A percentile compares a stretch with the other conserved stretches of the same genome.
Conservation (phyloP, 2,113 vertebrate genomes). For the Nesoenas mayeri region DNA sequence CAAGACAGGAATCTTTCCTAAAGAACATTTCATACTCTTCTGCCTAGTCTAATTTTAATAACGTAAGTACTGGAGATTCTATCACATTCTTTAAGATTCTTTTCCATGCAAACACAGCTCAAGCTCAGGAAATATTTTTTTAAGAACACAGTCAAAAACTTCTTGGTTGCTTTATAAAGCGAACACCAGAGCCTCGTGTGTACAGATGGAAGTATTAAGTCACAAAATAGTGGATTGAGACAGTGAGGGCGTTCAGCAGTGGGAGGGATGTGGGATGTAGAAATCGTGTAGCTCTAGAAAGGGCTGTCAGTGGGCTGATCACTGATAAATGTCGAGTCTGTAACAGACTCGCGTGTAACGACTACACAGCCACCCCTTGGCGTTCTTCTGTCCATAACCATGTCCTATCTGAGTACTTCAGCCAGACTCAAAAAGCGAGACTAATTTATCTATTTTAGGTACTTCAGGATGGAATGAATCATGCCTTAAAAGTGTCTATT, state of each 20-base stretch:
- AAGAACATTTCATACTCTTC: slow-evolving; percentile 31
- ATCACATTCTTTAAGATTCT: background rate
- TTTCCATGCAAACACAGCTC: background rate
- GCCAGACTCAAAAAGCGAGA: background rate
- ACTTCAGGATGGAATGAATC: background rate
- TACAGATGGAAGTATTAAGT: background rate
- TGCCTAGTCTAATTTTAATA: slow-evolving; percentile 26
- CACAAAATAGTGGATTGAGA: background rate
- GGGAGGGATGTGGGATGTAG: background rate
- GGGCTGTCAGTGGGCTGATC: background rate
- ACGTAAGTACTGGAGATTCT: background rate
- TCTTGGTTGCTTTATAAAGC: background rate
- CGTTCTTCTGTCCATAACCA: background rate
- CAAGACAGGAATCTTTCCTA: slow-evolving; percentile 30
- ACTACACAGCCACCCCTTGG: background rate
- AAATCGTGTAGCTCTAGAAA: background rate
- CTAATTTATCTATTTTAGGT: background rate
- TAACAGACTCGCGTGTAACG: background rate
- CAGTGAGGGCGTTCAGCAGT: background rate
- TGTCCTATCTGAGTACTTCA: background rate
- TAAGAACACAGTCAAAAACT: background rate
- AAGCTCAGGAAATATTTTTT: background rate
- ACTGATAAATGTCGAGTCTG: background rate
- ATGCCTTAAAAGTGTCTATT: background rate
- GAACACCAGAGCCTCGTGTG: background rate